phyloP scores from a whole-genome alignment of 2,113 vertebrate genomes.

The Pseudolaguvia tuberculata region DNA sequence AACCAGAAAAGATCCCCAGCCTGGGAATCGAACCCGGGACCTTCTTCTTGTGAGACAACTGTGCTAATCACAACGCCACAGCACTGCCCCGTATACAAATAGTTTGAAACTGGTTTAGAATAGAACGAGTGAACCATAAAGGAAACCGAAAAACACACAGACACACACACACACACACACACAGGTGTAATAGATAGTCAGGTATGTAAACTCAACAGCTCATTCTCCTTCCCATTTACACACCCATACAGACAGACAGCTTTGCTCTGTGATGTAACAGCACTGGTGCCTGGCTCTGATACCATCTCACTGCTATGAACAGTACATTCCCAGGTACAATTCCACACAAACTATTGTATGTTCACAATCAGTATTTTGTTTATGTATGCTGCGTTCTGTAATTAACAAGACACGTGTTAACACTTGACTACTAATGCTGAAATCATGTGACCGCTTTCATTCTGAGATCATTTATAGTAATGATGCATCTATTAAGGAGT shows the following conservation, averaged over 20 bases:
- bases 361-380: background rate
- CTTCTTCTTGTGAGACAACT: too few species aligned
- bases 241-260: slow-evolving; percentile 20
- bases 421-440: background rate
- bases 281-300: slow-evolving; percentile 5
- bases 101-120: background rate
- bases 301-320: background rate
- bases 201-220: slow-evolving; percentile 7
- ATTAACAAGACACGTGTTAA: background rate
- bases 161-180: too few species aligned
- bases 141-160: background rate
- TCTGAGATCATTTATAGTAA: too few species aligned
- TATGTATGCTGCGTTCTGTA: background rate
- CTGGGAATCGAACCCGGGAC: too few species aligned
- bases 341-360: background rate
- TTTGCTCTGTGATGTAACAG: slow-evolving; percentile 31
- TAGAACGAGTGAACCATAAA: slow-evolving; percentile 7
- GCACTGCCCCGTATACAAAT: background rate
- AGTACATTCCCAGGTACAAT: background rate
- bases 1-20: too few species aligned
- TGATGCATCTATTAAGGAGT: too few species aligned
- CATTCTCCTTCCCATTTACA: background rate
- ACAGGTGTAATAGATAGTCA: slow-evolving; percentile 14
- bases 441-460: too few species aligned
- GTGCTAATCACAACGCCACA: too few species aligned